Evolutionary conservation across 2,888 invertebrate genomes (phyloP).

Genomic region (Pachymerium ferrugineum): DNA sequence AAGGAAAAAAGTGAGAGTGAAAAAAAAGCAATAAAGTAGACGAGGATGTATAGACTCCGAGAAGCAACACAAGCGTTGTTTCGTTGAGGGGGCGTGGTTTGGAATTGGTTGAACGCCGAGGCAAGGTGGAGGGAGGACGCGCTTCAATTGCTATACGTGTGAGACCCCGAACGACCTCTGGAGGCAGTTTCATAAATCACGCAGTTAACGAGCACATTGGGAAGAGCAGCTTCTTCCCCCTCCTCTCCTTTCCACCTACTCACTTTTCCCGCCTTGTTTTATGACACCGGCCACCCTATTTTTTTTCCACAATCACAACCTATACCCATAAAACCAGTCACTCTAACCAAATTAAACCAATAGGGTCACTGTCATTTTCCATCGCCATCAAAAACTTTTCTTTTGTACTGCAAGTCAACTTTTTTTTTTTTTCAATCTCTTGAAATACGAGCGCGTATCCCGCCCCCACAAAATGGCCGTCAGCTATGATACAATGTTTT

Average conservation of each 20-base stretch:
- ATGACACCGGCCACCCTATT: neutral
- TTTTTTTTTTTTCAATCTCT: neutral
- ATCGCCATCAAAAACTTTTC: no score
- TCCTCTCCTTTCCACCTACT: slow-evolving; percentile 4
- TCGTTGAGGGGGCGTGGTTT: neutral
- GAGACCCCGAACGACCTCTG: slow-evolving; percentile 8
- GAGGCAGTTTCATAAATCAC: slow-evolving; percentile 13
- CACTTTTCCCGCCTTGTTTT: slow-evolving; percentile 12
- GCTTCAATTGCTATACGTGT: slow-evolving; percentile 13
- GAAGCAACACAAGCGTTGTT: neutral
- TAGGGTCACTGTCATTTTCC: no score
- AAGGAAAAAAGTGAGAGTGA: neutral
- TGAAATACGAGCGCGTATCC: neutral
- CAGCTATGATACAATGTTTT: slow-evolving; percentile 4
- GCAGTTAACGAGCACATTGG: slow-evolving; percentile 13
- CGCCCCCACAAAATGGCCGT: slow-evolving; percentile 13
- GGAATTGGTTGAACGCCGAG: slow-evolving; percentile 3
- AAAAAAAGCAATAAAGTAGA: neutral
- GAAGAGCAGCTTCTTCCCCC: neutral
- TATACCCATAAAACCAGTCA: no score
- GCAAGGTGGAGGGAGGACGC: slow-evolving; percentile 3
- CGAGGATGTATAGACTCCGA: neutral
- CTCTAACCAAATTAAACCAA: no score
- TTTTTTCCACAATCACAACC: no score
- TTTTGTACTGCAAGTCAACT: no score